These are phyloP conservation scores for Charina bottae DNA, from an alignment of 2,113 vertebrate species.

Conservation along the genomic window DNA sequence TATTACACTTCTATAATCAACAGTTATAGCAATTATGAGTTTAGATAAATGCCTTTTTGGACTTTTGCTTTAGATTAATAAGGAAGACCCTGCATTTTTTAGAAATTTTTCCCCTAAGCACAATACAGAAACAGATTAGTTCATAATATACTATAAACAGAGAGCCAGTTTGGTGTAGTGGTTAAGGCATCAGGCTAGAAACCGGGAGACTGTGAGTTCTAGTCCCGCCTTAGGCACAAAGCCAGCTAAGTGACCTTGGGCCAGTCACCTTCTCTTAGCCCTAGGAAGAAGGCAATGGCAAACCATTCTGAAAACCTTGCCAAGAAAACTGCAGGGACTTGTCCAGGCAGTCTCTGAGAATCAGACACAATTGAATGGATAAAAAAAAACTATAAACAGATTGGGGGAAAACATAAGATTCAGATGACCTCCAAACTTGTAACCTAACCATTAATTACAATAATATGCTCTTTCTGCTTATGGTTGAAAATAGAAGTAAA, in stretches of 20 bases:
- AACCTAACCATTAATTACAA: background rate
- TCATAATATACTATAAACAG: background rate
- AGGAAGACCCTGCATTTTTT: background rate
- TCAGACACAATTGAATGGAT: too few relatives aligned
- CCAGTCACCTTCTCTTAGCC: too few relatives aligned
- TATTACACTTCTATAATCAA: background rate
- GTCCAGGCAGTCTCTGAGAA: too few relatives aligned
- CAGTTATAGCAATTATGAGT: background rate
- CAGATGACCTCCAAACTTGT: background rate
- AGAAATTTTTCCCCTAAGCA: background rate
- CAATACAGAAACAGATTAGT: background rate
- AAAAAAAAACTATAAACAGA: background rate
- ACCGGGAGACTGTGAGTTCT: too few relatives aligned
- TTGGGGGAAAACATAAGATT: background rate
- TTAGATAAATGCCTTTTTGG: background rate
- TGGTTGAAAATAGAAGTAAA: conserved; percentile 12
- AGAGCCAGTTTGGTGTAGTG: too few relatives aligned
- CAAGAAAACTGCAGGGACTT: too few relatives aligned
- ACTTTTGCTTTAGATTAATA: background rate
- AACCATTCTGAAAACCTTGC: too few relatives aligned
- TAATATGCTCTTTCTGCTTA: background rate
- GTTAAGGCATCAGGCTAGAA: too few relatives aligned
- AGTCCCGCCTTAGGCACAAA: too few relatives aligned
- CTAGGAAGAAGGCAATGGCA: too few relatives aligned
- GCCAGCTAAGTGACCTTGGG: too few relatives aligned